A percentile compares a stretch with the other conserved stretches of the same genome.
phyloP scores from a whole-genome alignment of 2,888 invertebrate species.

The Atrina japonica region DNA sequence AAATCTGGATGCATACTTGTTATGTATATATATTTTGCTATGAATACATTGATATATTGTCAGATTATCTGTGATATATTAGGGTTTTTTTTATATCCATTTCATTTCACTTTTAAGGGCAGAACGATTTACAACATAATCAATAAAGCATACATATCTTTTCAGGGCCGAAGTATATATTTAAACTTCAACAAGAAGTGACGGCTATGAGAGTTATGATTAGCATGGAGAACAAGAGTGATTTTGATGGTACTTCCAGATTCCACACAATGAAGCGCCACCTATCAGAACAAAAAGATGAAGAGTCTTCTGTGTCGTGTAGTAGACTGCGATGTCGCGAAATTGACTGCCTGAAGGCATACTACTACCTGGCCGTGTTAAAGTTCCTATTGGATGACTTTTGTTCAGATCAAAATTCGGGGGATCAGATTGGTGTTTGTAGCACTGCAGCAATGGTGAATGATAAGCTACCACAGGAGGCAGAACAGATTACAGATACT shows the following conservation, averaged over 20 bases:
- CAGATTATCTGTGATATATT: too few relatives aligned
- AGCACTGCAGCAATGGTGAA: not conserved
- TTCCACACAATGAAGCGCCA: slow-evolving; percentile 68
- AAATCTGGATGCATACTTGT: too few relatives aligned
- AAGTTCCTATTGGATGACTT: slow-evolving; percentile 56
- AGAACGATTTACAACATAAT: too few relatives aligned
- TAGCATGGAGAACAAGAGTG: slow-evolving; percentile 69
- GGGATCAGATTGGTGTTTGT: not conserved
- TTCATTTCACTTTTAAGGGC: too few relatives aligned
- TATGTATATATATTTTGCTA: too few relatives aligned
- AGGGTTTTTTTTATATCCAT: too few relatives aligned
- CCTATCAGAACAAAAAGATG: slow-evolving; percentile 70
- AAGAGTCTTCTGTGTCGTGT: slow-evolving; percentile 62
- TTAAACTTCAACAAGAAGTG: slow-evolving; percentile 75
- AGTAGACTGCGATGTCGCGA: slow-evolving; percentile 68
- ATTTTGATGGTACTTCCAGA: slow-evolving; percentile 68
- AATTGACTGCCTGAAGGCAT: slow-evolving; percentile 74
- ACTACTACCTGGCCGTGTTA: slow-evolving; percentile 70
- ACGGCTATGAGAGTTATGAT: slow-evolving; percentile 74
- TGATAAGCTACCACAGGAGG: not conserved
- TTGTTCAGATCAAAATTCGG: not conserved
- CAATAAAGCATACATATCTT: too few relatives aligned
- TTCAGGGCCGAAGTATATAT: slow-evolving; percentile 74
- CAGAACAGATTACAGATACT: not conserved
- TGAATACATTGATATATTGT: too few relatives aligned